These are phyloP conservation scores for Anagyrus pseudococci DNA, from an alignment of 2,888 invertebrate genomes.

Conservation along the genomic window DNA sequence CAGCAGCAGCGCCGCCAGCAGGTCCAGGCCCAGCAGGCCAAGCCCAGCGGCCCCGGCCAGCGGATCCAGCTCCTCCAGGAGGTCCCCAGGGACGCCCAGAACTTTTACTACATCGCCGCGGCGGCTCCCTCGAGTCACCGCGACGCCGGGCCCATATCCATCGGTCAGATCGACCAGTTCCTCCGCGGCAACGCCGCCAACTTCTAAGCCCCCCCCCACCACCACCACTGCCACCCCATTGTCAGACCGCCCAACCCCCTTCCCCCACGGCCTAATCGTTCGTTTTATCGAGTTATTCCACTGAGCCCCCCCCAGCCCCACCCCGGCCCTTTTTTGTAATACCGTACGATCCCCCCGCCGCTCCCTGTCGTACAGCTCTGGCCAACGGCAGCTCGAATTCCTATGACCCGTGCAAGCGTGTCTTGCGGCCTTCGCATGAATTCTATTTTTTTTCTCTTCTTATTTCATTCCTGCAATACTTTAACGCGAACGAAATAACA, in stretches of 20 bases:
- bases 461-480: too few species aligned
- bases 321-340: neutral
- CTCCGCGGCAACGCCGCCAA: slow-evolving; percentile 66
- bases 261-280: neutral
- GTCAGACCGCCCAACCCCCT: too few species aligned
- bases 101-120: slow-evolving; percentile 60
- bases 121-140: slow-evolving; percentile 64
- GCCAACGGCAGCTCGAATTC: too few species aligned
- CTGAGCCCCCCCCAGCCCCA: neutral
- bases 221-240: neutral
- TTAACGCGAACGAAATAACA: too few species aligned
- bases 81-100: slow-evolving; percentile 52
- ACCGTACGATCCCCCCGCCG: too few species aligned
- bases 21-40: slow-evolving; percentile 65
- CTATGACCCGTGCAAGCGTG: too few species aligned
- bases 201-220: slow-evolving; percentile 19
- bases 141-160: slow-evolving; percentile 61
- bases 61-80: slow-evolving; percentile 55
- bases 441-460: too few species aligned
- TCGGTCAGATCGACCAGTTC: slow-evolving; percentile 82
- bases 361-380: too few species aligned
- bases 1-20: slow-evolving; percentile 75
- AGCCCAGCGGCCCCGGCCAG: slow-evolving; percentile 52
- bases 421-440: too few species aligned
- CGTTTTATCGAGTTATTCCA: slow-evolving; percentile 25